Evolutionary conservation across 92 coral and sea anemone genomes (phyloP), one percentile per base, ranked within the genome.

Genomic region (Zoanthus sociatus): DNA sequence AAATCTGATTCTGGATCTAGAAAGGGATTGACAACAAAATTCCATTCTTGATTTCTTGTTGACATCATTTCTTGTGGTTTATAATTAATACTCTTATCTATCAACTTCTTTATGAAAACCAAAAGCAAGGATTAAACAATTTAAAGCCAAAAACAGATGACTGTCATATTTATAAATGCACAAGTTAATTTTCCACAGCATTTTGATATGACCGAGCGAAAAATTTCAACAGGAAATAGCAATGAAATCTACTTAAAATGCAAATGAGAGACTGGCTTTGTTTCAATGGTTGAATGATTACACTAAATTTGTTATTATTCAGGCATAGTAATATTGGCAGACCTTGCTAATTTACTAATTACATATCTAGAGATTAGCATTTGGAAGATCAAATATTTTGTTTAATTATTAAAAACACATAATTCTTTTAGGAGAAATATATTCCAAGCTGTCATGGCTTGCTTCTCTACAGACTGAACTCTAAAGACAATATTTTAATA

Each of bases 21-120:
- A 67, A 81, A 81, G 1, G 85, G 85, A 67, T 81, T 81, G 61
- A 64, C 46, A 81, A 81, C 76, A 37, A 81, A 60, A 81, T 81
- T 71, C 85, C 85, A 81, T 47, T 81, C 85, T 63, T 64, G 85
- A 48, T 66, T 81, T 32, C 20, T 81, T 20, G 20, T 47, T 63
- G 51, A 71, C 85, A 81, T 81, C 55, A 50, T 50, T 50, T 50
- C 61, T 81, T 66, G 61, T 11, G 17, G 20, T n/a, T 44, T 46
- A 20, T 18, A 14, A 76, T 4, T 26, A 61, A 18, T 17, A 13
- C 53, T 15, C 45, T 7, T 18, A 81, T 75, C 26, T 9, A 17
- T 3, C 31, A 26, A 6, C 12, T 16, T 26, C 58, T 44, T 18
- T 33, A 14, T 45, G 10, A 14, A 32, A 56, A 51, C 18, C 54